Base-by-base conservation (phyloP, 1,140 invertebrate species). In the Aphis gossypii region DNA sequence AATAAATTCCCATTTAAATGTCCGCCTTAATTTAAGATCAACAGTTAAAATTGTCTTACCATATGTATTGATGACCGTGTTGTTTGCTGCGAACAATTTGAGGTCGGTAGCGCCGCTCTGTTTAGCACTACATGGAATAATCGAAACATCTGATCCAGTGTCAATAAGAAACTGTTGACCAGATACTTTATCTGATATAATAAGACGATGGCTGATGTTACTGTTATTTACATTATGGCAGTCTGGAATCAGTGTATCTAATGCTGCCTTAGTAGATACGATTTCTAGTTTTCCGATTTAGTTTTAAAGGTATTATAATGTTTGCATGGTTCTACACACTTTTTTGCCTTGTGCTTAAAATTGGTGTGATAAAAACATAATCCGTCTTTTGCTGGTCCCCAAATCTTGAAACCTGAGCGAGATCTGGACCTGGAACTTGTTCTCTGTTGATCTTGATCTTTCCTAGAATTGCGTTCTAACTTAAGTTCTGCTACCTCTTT, bases 261-360 rank as follows among this genome's bases (percentile, higher is more conserved):
- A 9, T 8, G 84, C 44, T 86, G 84, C 25, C 44, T n/a, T 1
- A 30, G 48, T 21, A 56, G 87, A 89, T 89, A 35, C 21, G 6
- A 1, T 89, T 54, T 35, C 20, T 89, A 46, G 46, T 89, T 89
- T 51, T 89, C 87, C 51, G 51, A 51, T 38, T 51, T 20, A 21
- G 11, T 20, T 11, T 84, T 21, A 14, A 38, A 41, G 5, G 18
- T 44, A 7, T 1, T 23, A 60, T 44, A 44, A 14, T 44, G 44
- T 18, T 87, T 87, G 30, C 84, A 30, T 30, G 44, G 84, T 18
- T 41, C 84, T 48, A 87, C 84, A 87, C 84, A 87, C 84, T 87
- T 48, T 48, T 30, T 87, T 30, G 84, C 84, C 14, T 87, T 86
- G 18, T 44, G 8, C 8, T n/a, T 48, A 87, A 46, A 87, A n/a